Percentiles rank a stretch among this genome's conserved stretches.
phyloP scores from a whole-genome alignment of 2,113 vertebrate species.

The Raja brachyura region DNA sequence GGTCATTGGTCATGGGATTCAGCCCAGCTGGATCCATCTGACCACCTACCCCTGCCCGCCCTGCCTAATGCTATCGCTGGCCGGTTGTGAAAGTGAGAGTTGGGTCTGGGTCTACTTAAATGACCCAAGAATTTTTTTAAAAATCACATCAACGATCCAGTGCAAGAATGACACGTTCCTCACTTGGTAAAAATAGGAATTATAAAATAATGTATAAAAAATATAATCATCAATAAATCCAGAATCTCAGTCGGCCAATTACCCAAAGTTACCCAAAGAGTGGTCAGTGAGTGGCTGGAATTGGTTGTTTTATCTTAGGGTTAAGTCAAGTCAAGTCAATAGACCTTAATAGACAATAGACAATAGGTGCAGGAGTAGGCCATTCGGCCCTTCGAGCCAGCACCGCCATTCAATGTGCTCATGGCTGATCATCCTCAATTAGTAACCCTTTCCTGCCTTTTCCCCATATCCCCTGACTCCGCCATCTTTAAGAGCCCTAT shows the following conservation, averaged over 20 bases:
- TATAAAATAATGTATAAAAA: not conserved
- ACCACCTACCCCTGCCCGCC: not conserved
- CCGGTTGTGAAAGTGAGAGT: not conserved
- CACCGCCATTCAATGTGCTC: no score
- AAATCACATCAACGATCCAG: not conserved
- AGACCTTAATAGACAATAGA: no score
- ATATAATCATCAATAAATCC: not conserved
- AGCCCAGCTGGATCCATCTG: no score
- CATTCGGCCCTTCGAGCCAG: no score
- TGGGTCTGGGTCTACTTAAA: not conserved
- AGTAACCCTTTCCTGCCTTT: no score
- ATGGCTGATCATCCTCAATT: no score
- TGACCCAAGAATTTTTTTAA: not conserved
- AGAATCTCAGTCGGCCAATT: not conserved
- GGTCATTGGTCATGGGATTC: no score
- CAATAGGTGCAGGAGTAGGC: no score
- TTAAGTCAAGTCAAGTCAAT: no score
- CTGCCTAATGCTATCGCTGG: not conserved
- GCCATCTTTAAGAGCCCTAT: no score
- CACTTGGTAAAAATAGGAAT: no score
- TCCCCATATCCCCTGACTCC: no score
- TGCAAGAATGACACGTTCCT: not conserved
- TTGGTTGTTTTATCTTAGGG: not conserved
- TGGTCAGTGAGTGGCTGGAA: not conserved
- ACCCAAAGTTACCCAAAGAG: not conserved